phyloP scores from a whole-genome alignment of 2,888 invertebrate species.

The Agrochola macilenta region DNA sequence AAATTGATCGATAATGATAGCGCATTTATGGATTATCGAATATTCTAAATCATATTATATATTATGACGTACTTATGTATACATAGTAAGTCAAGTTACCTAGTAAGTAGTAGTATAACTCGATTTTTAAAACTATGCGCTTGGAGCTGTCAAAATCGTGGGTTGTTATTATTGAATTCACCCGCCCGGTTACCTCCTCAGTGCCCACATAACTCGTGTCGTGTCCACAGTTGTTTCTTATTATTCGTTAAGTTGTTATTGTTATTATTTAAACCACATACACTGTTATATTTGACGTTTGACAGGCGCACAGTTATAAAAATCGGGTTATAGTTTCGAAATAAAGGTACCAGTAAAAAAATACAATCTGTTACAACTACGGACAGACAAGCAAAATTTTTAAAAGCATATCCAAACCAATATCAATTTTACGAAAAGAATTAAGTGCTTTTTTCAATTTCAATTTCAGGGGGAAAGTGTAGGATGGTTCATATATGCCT shows the following conservation, averaged over 20 bases:
- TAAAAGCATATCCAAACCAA: constrained; percentile 25
- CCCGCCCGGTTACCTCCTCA: too few species aligned
- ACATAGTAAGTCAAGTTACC: neutral
- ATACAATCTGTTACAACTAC: neutral
- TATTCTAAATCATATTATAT: neutral
- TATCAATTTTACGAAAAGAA: constrained; percentile 37
- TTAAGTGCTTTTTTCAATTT: constrained; percentile 61
- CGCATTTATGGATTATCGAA: neutral
- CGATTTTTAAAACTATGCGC: too few species aligned
- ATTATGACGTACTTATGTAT: too few species aligned
- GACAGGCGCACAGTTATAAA: too few species aligned
- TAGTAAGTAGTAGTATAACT: neutral
- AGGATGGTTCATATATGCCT: constrained; percentile 64
- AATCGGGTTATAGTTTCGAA: neutral
- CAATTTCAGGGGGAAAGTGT: constrained; percentile 53
- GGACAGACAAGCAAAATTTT: constrained; percentile 2
- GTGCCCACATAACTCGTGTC: too few species aligned
- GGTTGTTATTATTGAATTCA: too few species aligned
- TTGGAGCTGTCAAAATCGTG: too few species aligned
- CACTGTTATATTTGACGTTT: too few species aligned
- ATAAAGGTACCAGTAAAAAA: neutral
- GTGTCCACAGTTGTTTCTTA: too few species aligned
- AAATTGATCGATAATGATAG: neutral
- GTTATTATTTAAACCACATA: too few species aligned
- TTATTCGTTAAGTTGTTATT: too few species aligned